Evolutionary conservation across 1,140 invertebrate genomes (phyloP).

Genomic region (Metopolophium dirhodum): DNA sequence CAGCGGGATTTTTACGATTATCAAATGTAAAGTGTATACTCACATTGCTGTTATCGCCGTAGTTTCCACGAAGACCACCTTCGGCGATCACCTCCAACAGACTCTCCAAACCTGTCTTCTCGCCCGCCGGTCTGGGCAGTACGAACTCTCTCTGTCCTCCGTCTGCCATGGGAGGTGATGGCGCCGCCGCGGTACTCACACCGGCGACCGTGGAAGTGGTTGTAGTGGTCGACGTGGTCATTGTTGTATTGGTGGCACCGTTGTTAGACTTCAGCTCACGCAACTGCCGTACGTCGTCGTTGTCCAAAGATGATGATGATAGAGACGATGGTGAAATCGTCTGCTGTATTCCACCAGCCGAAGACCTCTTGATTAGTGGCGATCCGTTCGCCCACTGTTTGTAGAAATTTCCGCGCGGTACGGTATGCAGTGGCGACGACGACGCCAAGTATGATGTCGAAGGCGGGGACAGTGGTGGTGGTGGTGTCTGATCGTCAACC

Average conservation of each 20-base stretch:
- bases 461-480: neutral
- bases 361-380: conserved; percentile 31
- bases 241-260: neutral
- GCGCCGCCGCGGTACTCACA: neutral
- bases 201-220: neutral
- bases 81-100: conserved; percentile 35
- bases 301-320: neutral
- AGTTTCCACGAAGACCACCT: conserved; percentile 18
- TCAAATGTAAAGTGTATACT: neutral
- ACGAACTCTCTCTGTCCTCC: conserved; percentile 48
- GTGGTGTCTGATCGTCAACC: neutral
- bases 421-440: neutral
- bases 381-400: conserved; percentile 52
- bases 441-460: neutral
- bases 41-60: neutral
- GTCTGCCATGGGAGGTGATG: conserved; percentile 2
- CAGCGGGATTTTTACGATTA: neutral
- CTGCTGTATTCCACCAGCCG: neutral
- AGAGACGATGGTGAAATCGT: neutral
- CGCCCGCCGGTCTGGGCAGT: conserved; percentile 35
- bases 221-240: neutral
- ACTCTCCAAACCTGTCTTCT: conserved; percentile 18
- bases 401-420: neutral
- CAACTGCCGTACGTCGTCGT: conserved; percentile 35
- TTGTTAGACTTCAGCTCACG: neutral